Base-by-base conservation (phyloP, 2,113 vertebrate species). In the Podilymbus podiceps region DNA sequence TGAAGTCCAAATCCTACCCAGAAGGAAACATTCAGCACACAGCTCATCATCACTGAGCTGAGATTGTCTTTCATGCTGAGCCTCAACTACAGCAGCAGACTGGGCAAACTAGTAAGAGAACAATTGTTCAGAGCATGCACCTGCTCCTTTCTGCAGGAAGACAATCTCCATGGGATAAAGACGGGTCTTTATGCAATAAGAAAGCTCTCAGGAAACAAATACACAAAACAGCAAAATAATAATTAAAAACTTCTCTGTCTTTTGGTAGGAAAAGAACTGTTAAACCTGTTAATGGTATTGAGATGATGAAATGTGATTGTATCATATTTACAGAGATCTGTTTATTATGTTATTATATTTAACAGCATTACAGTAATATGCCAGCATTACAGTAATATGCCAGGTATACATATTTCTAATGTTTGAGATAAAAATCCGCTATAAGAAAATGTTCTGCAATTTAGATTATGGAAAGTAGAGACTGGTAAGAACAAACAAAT, bases 151-250 rank as follows among this genome's bases (percentile, higher is more conserved):
- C 68, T 84, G 80, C 33, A 84, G 42, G 44, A 89, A 89, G 24
- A 46, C 18, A 69, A 49, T 4, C 22, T 82, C 31, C 5, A 2
- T 0, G 0, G 22, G 24, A 28, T 11, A 49, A 82, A 68, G 5
- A 33, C 7, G 3, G 11, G 72, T 59, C 18, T 60, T 73, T 35
- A 21, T 49, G 11, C 12, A 46, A 13, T 11, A 35, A 64, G 7
- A 40, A 60, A 60, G 3, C 2, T 40, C 49, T 69, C 19, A 52
- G 17, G 50, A 89, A 78, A 56, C 2, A 73, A 59, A 40, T 3
- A 3, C 6, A 21, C 2, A 23, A 40, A n/a, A 1, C 4, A 47
- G 23, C 4, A 66, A 80, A 95, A 63, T n/a, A 53, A 31, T 44
- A 55, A 52, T 44, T 63, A 30, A 35, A 87, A 89, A 11, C 1